A percentile compares a stretch with the other conserved stretches of the same genome.
These are phyloP conservation scores for Tragelaphus buxtoni DNA, from an alignment of 2,113 vertebrate species.

Conservation along the genomic window DNA sequence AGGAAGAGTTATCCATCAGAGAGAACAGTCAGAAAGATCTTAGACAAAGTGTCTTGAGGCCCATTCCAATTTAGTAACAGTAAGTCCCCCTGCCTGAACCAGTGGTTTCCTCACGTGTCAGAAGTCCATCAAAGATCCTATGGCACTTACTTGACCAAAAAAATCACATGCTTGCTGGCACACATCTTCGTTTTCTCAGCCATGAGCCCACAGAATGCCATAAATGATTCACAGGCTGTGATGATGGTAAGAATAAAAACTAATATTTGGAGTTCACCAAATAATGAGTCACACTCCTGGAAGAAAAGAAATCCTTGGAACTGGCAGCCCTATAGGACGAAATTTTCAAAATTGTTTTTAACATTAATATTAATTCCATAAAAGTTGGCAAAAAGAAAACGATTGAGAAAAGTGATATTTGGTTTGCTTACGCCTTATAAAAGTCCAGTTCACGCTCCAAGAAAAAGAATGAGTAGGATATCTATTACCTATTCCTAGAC, in stretches of 20 bases:
- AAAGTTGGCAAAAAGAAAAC: constrained; percentile 27
- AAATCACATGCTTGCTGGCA: constrained; percentile 41
- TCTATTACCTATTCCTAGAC: constrained; percentile 55
- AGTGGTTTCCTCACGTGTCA: background rate
- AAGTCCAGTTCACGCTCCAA: constrained; percentile 52
- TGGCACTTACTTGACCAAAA: constrained; percentile 44
- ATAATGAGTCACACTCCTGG: constrained; percentile 62
- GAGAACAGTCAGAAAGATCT: constrained; percentile 18
- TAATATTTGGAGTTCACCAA: constrained; percentile 68
- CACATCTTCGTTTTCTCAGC: constrained; percentile 26
- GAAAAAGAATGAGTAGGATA: constrained; percentile 55
- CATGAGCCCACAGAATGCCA: constrained; percentile 15
- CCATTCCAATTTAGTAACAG: constrained; percentile 37
- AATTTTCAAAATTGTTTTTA: constrained; percentile 53
- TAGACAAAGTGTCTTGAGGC: constrained; percentile 43
- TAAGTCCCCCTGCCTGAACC: background rate
- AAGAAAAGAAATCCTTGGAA: constrained; percentile 59
- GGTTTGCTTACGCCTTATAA: constrained; percentile 23
- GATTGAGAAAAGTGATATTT: constrained; percentile 22
- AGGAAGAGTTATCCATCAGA: constrained; percentile 50
- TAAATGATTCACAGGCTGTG: constrained; percentile 51
- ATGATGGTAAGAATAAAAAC: constrained; percentile 57
- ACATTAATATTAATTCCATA: constrained; percentile 60
- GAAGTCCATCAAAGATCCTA: constrained; percentile 28
- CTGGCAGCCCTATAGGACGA: constrained; percentile 16